Evolutionary conservation across 92 coral and sea anemone species (phyloP), one percentile per base, ranked within the genome.

Genomic region (Desmophyllum pertusum): DNA sequence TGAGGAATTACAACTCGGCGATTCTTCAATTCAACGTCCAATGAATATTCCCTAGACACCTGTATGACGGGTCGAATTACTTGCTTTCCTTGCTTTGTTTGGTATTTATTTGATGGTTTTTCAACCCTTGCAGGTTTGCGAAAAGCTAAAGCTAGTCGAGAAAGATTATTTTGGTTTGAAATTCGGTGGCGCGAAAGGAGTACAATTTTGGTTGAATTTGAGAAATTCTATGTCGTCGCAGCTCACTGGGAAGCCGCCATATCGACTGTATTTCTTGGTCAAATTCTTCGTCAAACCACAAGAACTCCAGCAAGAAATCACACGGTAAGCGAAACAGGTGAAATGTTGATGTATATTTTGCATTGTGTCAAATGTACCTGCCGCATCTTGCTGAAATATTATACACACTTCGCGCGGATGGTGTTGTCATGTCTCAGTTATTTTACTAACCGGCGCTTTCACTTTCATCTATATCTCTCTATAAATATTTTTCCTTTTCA

Each of bases 221-320:
- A 88, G 99, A 91, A 96, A 96, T 87, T 50, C 94, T 15, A 70
- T 96, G 95, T 88, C 99, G 5, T 90, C 92, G 43, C 99, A 96
- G 79, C 91, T 96, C 23, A 91, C 94, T 71, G 99, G 99, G 41
- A 94, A 92, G 64, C 98, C 95, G 3, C 99, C 99, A 3, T 83
- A 96, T 84, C 92, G 99, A 35, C 90, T 96, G 52, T 94, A 93
- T 88, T 91, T 96, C 79, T 87, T 94, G 59, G 99, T 96, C 38
- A 96, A 96, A 91, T 96, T 92, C 77, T 96, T 96, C 89, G 99
- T 96, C 25, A 96, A 92, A 64, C 99, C 99, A 71, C 99, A 96
- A 81, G 99, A 96, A 85, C 84, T 96, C 67, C 99, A 96, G 85
- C 99, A 96, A 91, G 98, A 94, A 96, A 89, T 96, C 48, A 92